phyloP scores from a whole-genome alignment of 2,888 invertebrate species.

The Myopa testacea region DNA sequence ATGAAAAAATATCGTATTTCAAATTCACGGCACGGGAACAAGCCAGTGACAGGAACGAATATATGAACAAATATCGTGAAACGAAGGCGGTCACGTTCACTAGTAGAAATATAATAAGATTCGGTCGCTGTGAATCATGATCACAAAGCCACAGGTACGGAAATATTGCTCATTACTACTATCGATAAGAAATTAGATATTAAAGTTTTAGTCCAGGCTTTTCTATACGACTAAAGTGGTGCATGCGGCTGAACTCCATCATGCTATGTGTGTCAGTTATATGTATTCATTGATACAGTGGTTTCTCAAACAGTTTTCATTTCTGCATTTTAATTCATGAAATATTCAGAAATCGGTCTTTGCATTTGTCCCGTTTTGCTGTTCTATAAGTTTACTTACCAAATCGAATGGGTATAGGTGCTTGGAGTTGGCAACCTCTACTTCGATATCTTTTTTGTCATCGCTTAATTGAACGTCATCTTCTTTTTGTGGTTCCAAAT shows the following conservation, averaged over 20 bases:
- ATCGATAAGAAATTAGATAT: background rate
- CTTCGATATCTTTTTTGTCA: constrained; percentile 70
- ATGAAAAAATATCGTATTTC: too few species aligned
- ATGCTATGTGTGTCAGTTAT: constrained; percentile 38
- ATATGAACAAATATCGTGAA: too few species aligned
- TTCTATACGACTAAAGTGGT: background rate
- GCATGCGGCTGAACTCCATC: constrained; percentile 13
- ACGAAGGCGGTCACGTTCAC: too few species aligned
- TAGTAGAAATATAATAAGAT: too few species aligned
- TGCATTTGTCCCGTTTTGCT: constrained; percentile 9
- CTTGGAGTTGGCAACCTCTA: constrained; percentile 71
- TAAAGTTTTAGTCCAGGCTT: background rate
- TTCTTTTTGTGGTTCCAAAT: constrained; percentile 60
- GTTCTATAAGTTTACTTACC: constrained; percentile 69
- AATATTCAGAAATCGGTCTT: background rate
- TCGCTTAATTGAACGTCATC: constrained; percentile 68
- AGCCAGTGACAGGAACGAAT: too few species aligned
- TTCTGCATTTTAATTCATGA: constrained; percentile 1
- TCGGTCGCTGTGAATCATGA: too few species aligned
- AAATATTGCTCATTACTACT: too few species aligned
- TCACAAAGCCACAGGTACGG: too few species aligned
- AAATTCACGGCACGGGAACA: too few species aligned
- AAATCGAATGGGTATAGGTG: constrained; percentile 78
- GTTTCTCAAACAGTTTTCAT: background rate
- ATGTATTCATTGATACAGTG: constrained; percentile 37